These are phyloP conservation scores for Pteropus rufus DNA, from an alignment of 2,797 vertebrate species.

Conservation along the genomic window DNA sequence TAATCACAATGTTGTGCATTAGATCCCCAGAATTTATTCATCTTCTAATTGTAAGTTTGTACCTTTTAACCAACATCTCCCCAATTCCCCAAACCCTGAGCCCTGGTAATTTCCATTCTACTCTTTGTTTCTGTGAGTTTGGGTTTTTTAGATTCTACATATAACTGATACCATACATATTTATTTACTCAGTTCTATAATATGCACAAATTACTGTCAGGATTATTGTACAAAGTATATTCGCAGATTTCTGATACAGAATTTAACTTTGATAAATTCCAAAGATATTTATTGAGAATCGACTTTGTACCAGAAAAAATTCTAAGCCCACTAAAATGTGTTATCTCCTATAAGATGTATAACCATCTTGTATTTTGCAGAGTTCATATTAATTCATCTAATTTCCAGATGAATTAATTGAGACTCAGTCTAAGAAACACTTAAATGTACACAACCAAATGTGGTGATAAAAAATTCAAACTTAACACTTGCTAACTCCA, in stretches of 20 bases:
- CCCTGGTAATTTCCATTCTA: not conserved
- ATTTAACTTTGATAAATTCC: not conserved
- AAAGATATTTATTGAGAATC: not conserved
- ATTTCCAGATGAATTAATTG: not conserved
- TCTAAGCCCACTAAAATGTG: not conserved
- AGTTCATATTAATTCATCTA: not conserved
- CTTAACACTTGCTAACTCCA: constrained; percentile 9
- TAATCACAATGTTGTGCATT: not conserved
- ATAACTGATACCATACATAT: not conserved
- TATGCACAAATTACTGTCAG: not conserved
- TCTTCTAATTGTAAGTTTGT: not conserved
- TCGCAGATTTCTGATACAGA: not conserved
- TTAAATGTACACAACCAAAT: not conserved
- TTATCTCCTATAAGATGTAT: not conserved
- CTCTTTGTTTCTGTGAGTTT: not conserved
- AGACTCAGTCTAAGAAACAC: not conserved
- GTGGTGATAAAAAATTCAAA: not conserved
- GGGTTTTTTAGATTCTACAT: not conserved
- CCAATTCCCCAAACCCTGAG: not conserved
- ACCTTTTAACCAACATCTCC: not conserved
- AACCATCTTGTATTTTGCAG: not conserved
- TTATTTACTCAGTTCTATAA: not conserved
- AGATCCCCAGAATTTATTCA: not conserved
- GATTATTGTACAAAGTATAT: not conserved
- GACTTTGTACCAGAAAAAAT: not conserved